Evolutionary conservation across 2,888 invertebrate genomes (phyloP), one percentile per base, ranked within the genome.

Genomic region (Andrena marginata): DNA sequence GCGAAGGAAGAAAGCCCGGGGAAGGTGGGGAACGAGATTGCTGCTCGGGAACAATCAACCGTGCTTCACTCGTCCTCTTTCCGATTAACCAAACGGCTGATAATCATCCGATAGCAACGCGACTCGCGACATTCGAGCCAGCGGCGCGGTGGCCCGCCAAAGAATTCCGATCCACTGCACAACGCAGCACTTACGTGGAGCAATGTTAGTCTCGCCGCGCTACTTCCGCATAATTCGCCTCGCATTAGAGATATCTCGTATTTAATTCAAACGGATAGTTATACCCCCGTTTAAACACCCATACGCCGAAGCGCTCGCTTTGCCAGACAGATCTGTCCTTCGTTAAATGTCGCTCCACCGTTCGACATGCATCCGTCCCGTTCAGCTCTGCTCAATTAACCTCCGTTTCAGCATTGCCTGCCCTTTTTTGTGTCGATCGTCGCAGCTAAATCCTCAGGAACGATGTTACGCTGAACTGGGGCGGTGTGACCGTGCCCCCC

Each of bases 341-440:
- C 8, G n/a, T 20, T 67, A n/a, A 51, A 31, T 54, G 54, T 33
- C 64, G 23, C 10, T 62, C n/a, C 60, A 1, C 31, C 29, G 1
- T 8, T 60, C 29, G 6, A 33, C 31, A 67, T 42, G 42, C 42
- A 16, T 16, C 42, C 60, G 67, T 33, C 20, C 13, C 56, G 20
- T 20, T 62, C 67, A 71, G 68, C 68, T 51, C 56, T 35, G 49
- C 63, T 63, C 67, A 71, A 83, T 74, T 64, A 79, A 4, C 35
- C 29, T 72, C 13, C 54, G 42, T 74, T 82, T 73, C 62, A 71
- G 8, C 71, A 60, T 23, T 31, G 49, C 3, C 63, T 33, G 26
- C 6, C 75, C 59, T 79, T 71, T 84, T 72, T 68, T 68, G 59
- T 67, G 26, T 5, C 79, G 69, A 79, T 84, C 74, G 59, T 56